phyloP scores from a whole-genome alignment of 2,888 invertebrate species.

The Altica lythri region DNA sequence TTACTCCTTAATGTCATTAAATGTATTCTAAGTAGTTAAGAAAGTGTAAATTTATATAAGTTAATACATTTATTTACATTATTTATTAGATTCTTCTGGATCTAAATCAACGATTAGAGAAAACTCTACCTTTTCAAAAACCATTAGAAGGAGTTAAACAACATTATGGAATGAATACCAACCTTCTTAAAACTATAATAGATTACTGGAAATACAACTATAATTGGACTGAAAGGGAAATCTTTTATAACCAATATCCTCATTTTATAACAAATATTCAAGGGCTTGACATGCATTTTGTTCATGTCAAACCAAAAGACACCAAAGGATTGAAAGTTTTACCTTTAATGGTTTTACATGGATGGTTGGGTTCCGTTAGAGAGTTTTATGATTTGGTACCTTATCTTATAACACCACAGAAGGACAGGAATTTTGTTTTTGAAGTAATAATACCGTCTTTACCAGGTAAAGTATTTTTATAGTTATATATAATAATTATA shows the following conservation, averaged over 20 bases:
- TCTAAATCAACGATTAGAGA: conserved; percentile 62
- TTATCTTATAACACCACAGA: conserved; percentile 61
- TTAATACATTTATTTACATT: no score
- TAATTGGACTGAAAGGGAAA: conserved; percentile 71
- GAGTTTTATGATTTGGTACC: conserved; percentile 83
- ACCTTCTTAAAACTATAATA: conserved; percentile 69
- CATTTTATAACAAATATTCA: conserved; percentile 74
- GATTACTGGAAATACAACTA: conserved; percentile 78
- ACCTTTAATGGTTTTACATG: conserved; percentile 77
- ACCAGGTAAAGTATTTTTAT: conserved; percentile 60
- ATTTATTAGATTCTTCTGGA: conserved; percentile 62
- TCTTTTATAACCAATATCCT: conserved; percentile 66
- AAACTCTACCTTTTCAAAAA: conserved; percentile 50
- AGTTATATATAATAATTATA: no score
- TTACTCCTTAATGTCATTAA: no score
- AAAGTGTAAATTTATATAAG: no score
- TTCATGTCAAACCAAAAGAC: conserved; percentile 61
- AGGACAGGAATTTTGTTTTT: conserved; percentile 63
- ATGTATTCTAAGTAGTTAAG: no score
- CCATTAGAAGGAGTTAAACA: conserved; percentile 73
- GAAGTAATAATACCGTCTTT: conserved; percentile 66
- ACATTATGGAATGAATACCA: conserved; percentile 80
- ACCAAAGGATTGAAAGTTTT: conserved; percentile 57
- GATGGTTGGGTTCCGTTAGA: conserved; percentile 88
- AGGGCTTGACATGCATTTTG: conserved; percentile 67